A percentile compares a stretch with the other conserved stretches of the same genome.
Conservation (phyloP, 2,113 vertebrate genomes). For the Brienomyrus longianalis region DNA sequence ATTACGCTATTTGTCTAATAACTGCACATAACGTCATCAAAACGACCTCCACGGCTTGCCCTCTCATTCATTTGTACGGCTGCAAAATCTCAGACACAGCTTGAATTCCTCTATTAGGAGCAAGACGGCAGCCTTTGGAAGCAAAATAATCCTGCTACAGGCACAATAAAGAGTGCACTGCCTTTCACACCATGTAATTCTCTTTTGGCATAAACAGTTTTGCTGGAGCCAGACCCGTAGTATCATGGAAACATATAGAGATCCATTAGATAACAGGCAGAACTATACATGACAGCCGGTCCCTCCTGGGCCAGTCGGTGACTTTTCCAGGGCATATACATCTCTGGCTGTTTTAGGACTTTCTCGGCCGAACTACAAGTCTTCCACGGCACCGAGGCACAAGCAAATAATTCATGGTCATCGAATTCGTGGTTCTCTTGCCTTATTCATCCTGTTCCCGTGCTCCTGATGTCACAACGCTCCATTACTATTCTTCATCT, state of each 20-base stretch:
- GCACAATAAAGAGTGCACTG: not conserved
- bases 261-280: not conserved
- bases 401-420: slow-evolving; percentile 34
- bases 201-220: not conserved
- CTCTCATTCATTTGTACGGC: not conserved
- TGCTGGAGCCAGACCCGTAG: not conserved
- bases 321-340: not conserved
- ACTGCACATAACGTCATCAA: not conserved
- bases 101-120: not conserved
- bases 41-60: not conserved
- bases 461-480: slow-evolving; percentile 34
- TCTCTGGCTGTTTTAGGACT: not conserved
- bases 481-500: slow-evolving; percentile 40
- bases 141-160: not conserved
- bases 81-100: not conserved
- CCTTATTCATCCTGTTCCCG: slow-evolving; percentile 26
- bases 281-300: not conserved
- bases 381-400: not conserved
- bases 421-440: slow-evolving; percentile 25
- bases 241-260: not conserved
- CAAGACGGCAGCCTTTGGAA: not conserved
- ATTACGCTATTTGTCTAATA: not conserved
- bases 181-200: not conserved
- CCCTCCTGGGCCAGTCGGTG: not conserved
- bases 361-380: slow-evolving; percentile 4